Base-by-base conservation (phyloP, 2,888 invertebrate species). In the Hetaerina titia region DNA sequence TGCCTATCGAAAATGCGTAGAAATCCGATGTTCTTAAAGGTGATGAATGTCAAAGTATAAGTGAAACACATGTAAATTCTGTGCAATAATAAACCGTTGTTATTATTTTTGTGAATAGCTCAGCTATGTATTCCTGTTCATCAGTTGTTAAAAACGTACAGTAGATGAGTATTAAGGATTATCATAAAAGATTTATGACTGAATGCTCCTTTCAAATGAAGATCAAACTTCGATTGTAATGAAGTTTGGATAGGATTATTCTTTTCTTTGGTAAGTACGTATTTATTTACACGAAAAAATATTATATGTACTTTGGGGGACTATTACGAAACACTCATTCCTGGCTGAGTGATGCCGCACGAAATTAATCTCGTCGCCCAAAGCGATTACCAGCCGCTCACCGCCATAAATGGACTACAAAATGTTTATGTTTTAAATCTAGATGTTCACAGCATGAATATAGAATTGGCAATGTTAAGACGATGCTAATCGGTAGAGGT, bases 181-280 rank as follows among this genome's bases (percentile, higher is more conserved):
- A 56, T 31, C 45, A 64, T n/a, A 45, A n/a, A n/a, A n/a, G 58
- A 19, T 13, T 81, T 31, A 81, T 89, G 2, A 22, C 58, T 89
- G 89, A 58, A 89, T 89, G 89, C 13, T 22, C 13, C 58, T 13
- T 58, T 57, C 57, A 15, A 56, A 22, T 58, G 58, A 89, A 89
- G 89, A 89, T 89, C 57, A n/a, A 56, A 64, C n/a, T 22, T n/a
- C n/a, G 22, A 11, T 56, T 92, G 92, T 69, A 57, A 92, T 92
- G 92, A 92, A 69, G 92, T 92, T 92, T 92, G 74, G 92, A 92
- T 92, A 69, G 92, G 56, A n/a, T 92, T 69, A n/a, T 69, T 22
- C n/a, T n/a, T 56, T 45, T 56, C 6, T 31, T 69, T 19, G 92
- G 92, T 92, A n/a, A 92, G 92, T 92, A n/a, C 0, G 45, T n/a